Evolutionary conservation across 30 jellyfish, hydroid and myxozoan species (phyloP), one percentile per base, ranked within the genome.

Genomic region (Hydra vulgaris): DNA sequence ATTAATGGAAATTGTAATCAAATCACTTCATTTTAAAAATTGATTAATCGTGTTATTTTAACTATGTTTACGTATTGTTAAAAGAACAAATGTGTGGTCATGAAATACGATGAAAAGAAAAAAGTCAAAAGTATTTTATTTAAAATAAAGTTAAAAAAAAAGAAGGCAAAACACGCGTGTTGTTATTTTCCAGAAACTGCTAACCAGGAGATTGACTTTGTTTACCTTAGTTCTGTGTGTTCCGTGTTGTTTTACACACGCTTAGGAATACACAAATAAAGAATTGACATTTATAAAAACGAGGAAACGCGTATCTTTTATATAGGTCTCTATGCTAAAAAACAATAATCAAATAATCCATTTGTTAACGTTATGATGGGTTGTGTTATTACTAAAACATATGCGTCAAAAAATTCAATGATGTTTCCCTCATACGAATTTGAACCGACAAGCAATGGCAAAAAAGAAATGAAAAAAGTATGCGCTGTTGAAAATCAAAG

Each of bases 371-470:
- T 68, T 68, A n/a, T 68, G 7, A 68, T 68, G 75, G 75, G 75
- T n/a, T 68, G 75, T 68, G 26, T 23, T n/a, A 68, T 68, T 8
- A n/a, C 12, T 8, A 68, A 68, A 23, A 68, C 8, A 4, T 68
- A 68, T 15, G 7, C 27, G 27, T 7, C 75, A 16, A 68, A 68
- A 68, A 68, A 68, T n/a, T 68, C 75, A 3, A 68, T 68, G 25
- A 4, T 68, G 27, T 68, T 68, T 68, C 26, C 7, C 15, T n/a
- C 75, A 1, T 1, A 23, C 16, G 75, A 68, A 68, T 16, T 68
- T 68, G 75, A 68, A 68, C 75, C 75, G 27, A 68, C 75, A 8
- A 68, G 26, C 27, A 16, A 68, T 3, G 75, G 75, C 27, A 20
- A 23, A 20, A 68, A 15, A 68, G 75, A 68, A n/a, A 68, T 68